Evolutionary conservation across 2,797 vertebrate genomes (phyloP).

Genomic region (Parauchenoglanis punctatus): DNA sequence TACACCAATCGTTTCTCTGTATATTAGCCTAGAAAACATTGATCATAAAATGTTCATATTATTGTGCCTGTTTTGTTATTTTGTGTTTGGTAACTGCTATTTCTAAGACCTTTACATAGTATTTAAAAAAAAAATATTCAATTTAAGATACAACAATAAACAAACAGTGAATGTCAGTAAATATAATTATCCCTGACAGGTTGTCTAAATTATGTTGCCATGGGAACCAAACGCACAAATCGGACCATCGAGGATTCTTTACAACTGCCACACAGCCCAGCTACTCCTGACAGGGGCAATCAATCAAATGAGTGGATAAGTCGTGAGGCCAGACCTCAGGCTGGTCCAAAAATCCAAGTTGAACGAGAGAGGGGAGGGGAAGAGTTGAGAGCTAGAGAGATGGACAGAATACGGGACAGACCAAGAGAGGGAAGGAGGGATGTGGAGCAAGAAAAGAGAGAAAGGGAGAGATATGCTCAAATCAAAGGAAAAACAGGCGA

Average conservation of each 20-base stretch:
- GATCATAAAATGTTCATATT: not conserved
- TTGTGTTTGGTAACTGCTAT: not conserved
- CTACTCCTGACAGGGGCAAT: conserved; percentile 64
- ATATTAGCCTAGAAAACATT: not conserved
- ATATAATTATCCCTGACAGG: conserved; percentile 63
- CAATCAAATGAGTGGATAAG: conserved; percentile 66
- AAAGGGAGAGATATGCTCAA: conserved; percentile 53
- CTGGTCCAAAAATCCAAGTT: conserved; percentile 55
- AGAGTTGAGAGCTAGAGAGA: conserved; percentile 60
- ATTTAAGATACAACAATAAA: conserved; percentile 5
- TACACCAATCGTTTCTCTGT: not conserved
- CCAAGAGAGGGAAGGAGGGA: conserved; percentile 59
- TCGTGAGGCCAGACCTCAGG: conserved; percentile 67
- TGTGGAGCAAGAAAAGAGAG: conserved; percentile 57
- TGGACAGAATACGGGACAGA: conserved; percentile 39
- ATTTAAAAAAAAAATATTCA: not conserved
- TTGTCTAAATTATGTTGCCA: conserved; percentile 68
- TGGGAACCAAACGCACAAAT: conserved; percentile 73
- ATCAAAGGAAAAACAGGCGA: conserved; percentile 60
- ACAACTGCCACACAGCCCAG: conserved; percentile 60
- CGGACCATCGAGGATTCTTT: conserved; percentile 64
- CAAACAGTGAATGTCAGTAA: conserved; percentile 32
- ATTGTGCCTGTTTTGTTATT: conserved; percentile 1
- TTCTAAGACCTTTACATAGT: not conserved
- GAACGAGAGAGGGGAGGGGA: conserved; percentile 58